Evolutionary conservation across 2,113 vertebrate genomes (phyloP).

Genomic region (Hemicordylus capensis): DNA sequence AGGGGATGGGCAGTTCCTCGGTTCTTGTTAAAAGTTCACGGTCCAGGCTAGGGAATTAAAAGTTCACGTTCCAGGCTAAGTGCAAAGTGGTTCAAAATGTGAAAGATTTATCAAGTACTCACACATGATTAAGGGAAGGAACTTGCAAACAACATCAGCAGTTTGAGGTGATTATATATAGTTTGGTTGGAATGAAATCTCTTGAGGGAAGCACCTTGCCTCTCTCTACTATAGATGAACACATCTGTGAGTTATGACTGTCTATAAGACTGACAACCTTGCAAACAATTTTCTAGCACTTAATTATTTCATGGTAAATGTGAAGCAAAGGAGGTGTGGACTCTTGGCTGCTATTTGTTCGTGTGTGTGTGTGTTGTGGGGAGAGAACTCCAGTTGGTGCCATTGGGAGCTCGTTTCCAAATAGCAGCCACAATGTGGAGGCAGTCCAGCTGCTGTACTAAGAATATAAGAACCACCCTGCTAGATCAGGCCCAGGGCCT

Average conservation of each 20-base stretch:
- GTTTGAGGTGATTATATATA: constrained; percentile 2
- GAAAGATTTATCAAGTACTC: neutral
- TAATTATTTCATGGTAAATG: neutral
- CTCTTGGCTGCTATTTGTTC: no score
- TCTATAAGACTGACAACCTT: neutral
- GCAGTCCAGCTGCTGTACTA: no score
- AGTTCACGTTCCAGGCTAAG: neutral
- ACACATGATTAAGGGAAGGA: neutral
- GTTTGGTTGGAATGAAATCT: neutral
- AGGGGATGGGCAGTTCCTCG: neutral
- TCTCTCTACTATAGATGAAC: neutral
- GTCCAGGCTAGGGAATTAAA: neutral
- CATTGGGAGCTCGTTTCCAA: no score
- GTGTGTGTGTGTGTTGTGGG: no score
- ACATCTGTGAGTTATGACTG: neutral
- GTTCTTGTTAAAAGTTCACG: constrained; percentile 1
- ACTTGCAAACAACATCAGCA: neutral
- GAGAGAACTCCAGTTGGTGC: no score
- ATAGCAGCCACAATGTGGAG: no score
- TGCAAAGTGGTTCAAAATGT: constrained; percentile 36
- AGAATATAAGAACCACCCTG: no score
- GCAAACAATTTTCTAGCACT: neutral
- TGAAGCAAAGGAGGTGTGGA: neutral
- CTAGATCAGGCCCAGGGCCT: no score
- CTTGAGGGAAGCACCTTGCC: neutral